These are phyloP conservation scores for Ondatra zibethicus DNA, from an alignment of 2,113 vertebrate genomes.

Conservation along the genomic window DNA sequence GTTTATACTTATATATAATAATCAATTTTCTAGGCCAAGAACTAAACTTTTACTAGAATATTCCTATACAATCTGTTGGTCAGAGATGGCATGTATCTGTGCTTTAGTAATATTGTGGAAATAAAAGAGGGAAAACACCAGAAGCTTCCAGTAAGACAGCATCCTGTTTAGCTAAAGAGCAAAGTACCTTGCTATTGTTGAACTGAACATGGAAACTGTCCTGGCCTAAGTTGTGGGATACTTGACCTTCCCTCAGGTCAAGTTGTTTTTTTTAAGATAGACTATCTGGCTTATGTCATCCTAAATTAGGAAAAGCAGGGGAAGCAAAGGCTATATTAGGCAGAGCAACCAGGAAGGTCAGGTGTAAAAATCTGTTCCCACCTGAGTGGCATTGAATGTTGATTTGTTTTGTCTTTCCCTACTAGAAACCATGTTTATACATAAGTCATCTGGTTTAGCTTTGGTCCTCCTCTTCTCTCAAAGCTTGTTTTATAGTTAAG, in stretches of 20 bases:
- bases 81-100: not conserved
- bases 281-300: not conserved
- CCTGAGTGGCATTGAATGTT: not conserved
- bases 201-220: not conserved
- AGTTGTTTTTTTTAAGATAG: not conserved
- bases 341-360: slow-evolving; percentile 2
- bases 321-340: not conserved
- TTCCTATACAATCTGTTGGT: not conserved
- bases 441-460: not conserved
- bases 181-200: not conserved
- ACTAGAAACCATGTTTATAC: not conserved
- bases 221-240: not conserved
- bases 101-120: not conserved
- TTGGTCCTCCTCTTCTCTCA: not conserved
- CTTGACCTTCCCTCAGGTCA: not conserved
- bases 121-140: not conserved
- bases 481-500: slow-evolving; percentile 28
- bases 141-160: not conserved
- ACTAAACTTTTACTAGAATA: not conserved
- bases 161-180: slow-evolving; percentile 1
- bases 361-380: not conserved
- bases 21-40: slow-evolving; percentile 21
- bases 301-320: not conserved
- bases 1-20: not conserved
- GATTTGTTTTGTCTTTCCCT: not conserved